Base-by-base conservation (phyloP, 1,140 invertebrate species). In the Zaprionus ghesquierei region DNA sequence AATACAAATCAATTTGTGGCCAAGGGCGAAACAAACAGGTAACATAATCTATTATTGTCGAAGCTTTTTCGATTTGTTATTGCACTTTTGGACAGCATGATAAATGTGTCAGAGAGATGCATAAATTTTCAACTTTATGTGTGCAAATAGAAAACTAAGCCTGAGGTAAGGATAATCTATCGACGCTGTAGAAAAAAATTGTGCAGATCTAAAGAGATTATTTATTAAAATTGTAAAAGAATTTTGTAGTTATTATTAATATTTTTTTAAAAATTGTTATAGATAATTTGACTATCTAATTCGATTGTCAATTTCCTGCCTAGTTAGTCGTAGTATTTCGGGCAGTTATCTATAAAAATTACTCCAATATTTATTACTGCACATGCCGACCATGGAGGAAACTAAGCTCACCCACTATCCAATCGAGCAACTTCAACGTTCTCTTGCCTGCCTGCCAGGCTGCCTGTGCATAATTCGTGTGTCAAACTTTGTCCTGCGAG, bases 381-480 rank as follows among this genome's bases (percentile, higher is more conserved):
- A 55, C 18, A 55, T 44, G n/a, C 23, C 18, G 23, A 29, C 33
- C 33, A 29, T 35, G n/a, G 20, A 3, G 18, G 23, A 8, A 55
- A 44, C 18, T 41, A 18, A 13, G 18, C 44, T 27, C 33, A 44
- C 25, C 29, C 20, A 29, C 12, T 27, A 41, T 33, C 25, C 25
- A 38, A 60, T 46, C 18, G 41, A 20, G 41, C 44, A 35, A 60
- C n/a, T 60, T 22, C 44, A 29, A 18, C 10, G 25, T 29, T 22
- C 23, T 9, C 27, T n/a, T n/a, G 27, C 27, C 27, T 5, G 27
- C 5, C 27, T 2, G 27, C 6, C 27, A 2, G 27, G 6, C 62
- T 55, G 55, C 13, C 55, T 38, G 29, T 60, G 55, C 64, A 68
- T 68, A 68, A 68, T 68, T 50, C 46, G 44, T 27, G 55, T 46